Base-by-base conservation (phyloP, 2,113 vertebrate species). In the Zapornia atra region DNA sequence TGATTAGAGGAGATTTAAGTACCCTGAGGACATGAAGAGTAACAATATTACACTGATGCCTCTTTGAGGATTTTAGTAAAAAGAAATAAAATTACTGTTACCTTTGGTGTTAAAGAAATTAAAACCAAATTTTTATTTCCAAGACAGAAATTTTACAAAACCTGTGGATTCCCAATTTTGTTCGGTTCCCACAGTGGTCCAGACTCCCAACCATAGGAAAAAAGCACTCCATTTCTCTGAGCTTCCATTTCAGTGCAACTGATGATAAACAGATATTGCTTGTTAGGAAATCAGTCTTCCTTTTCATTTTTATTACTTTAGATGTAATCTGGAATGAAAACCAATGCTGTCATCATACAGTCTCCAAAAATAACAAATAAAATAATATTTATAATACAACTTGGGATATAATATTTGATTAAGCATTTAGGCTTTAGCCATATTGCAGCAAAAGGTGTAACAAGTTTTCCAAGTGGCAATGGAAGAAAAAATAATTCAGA, bases 181-280 rank as follows among this genome's bases (percentile, higher is more conserved):
- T 5, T 48, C 68, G 69, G 53, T 84, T 93, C 57, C 50, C 6
- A 4, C 2, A 12, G 59, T 51, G 51, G 28, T 82, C 72, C n/a
- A 18, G 48, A 92, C 38, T 90, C 51, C 5, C 68, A 81, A 14
- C 59, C 77, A 31, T 36, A 59, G 56, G 19, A 92, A 88, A 46
- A 82, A 40, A 12, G 1, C 56, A 87, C 40, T 94, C 36, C 1
- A 57, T 93, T 93, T 90, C 95, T 88, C 61, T 88, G 46, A 94
- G 77, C 88, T 89, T 65, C 76, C 80, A 54, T 94, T 88, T 97
- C 88, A 96, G 94, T 89, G 89, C 76, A 96, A 89, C 83, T 92
- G 89, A 78, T 94, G 46, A 90, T 94, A 97, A 96, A 87, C 54
- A 86, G 88, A 83, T 53, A 91, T 44, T 90, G 28, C 60, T 87